Conservation (phyloP, 2,888 invertebrate genomes). For the Tanaodytes sp. region DNA sequence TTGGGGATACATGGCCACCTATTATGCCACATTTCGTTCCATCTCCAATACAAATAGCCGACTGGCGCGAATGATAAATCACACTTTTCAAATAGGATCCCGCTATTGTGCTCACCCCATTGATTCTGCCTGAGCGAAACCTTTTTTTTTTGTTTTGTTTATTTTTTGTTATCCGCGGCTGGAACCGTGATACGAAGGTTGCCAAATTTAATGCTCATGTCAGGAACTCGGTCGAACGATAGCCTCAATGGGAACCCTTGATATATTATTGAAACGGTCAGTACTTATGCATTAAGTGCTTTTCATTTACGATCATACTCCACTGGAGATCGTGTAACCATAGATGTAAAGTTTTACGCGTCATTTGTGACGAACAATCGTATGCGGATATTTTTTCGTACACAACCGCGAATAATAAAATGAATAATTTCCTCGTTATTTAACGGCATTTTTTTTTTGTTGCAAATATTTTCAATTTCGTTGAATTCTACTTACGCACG, state of each 20-base stretch:
- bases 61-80: slow-evolving; percentile 70
- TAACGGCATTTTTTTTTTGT: no score
- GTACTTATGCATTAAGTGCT: slow-evolving; percentile 37
- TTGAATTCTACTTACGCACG: no score
- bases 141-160: slow-evolving; percentile 53
- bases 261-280: slow-evolving; percentile 43
- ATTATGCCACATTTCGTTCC: slow-evolving; percentile 72
- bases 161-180: slow-evolving; percentile 50
- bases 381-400: no score
- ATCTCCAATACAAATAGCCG: slow-evolving; percentile 70
- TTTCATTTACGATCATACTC: slow-evolving; percentile 32
- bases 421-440: no score
- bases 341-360: slow-evolving; percentile 1
- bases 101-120: slow-evolving; percentile 67
- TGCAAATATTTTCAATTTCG: no score
- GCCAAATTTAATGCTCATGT: slow-evolving; percentile 52
- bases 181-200: slow-evolving; percentile 49
- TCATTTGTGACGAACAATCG: no score
- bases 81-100: slow-evolving; percentile 69
- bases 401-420: no score
- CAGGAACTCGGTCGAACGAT: slow-evolving; percentile 34
- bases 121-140: slow-evolving; percentile 59
- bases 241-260: slow-evolving; percentile 25
- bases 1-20: slow-evolving; percentile 68
- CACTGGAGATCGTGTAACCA: slow-evolving; percentile 6